Evolutionary conservation across 1,140 invertebrate genomes (phyloP), one percentile per base, ranked within the genome.

Genomic region (Drosophila tropicalis): DNA sequence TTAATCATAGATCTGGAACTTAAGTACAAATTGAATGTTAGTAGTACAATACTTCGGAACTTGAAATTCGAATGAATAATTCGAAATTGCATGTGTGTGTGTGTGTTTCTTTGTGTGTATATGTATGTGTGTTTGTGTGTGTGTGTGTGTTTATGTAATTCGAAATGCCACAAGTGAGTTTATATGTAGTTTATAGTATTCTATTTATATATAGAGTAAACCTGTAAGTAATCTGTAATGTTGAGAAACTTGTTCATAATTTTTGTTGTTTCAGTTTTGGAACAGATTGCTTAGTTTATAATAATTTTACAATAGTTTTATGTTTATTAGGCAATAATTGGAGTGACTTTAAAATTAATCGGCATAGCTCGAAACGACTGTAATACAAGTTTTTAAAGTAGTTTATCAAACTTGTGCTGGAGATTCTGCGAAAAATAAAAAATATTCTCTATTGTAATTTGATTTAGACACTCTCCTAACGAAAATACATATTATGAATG

Each of bases 1-100:
- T 70, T 76, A 82, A 82, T 67, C 60, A 70, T 57, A 40, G 64
- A 76, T 63, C 54, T 63, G 64, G 41, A 69, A 70, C 70, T 72
- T 87, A 87, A 89, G 83, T 86, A 87, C 79, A 73, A 75, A 76
- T 22, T 86, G 83, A 87, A 87, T 87, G 83, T 87, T 79, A 76
- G 47, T 79, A 76, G 47, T 85, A 82, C 70, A 86, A 87, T 87
- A 87, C 83, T 86, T 75, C 66, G 76, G 36, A 76, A 62, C 47
- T 65, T 57, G 41, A 39, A 57, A 61, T 44, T 66, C 15, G 19
- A 55, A 36, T 54, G 17, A 17, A 40, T 61, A 57, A 17, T 19
- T 40, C 29, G 13, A 22, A 39, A 22, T 61, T 17, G 17, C 29
- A 17, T 39, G 6, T 36, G 34, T 36, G 10, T 36, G 34, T 36